These are phyloP conservation scores for Lasius platythorax DNA, from an alignment of 2,888 invertebrate genomes.

Conservation along the genomic window DNA sequence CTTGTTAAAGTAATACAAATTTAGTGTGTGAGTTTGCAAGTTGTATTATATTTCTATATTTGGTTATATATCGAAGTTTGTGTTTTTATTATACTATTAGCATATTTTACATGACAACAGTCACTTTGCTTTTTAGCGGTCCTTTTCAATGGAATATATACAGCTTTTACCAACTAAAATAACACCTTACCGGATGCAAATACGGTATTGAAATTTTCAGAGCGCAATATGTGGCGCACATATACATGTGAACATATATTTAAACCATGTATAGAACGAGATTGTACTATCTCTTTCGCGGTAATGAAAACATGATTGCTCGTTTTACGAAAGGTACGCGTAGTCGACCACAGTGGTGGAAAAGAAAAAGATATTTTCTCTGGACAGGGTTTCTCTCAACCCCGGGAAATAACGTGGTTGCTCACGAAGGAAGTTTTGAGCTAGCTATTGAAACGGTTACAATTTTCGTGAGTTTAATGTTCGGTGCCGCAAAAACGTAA, in stretches of 20 bases:
- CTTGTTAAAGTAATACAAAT: not conserved
- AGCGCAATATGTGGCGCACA: not conserved
- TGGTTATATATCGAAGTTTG: not conserved
- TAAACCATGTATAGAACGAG: constrained; percentile 1
- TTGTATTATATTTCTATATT: not conserved
- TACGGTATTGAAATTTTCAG: constrained; percentile 22
- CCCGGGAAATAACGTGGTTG: not conserved
- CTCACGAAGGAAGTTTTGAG: not conserved
- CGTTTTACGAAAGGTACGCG: constrained; percentile 17
- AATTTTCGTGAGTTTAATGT: not conserved
- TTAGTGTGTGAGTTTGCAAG: not conserved
- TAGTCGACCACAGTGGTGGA: not conserved
- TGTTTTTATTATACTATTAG: not conserved
- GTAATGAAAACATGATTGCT: constrained; percentile 59
- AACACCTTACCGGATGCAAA: constrained; percentile 13
- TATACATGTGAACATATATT: not conserved
- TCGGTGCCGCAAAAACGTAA: not conserved
- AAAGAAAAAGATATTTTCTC: not conserved
- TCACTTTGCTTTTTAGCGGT: not conserved
- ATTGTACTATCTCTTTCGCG: constrained; percentile 28
- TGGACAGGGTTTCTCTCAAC: not conserved
- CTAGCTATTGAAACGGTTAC: not conserved
- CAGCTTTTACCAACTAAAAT: not conserved
- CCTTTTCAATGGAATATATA: not conserved
- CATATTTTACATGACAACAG: not conserved